These are phyloP conservation scores for Pterois miles DNA, from an alignment of 2,797 vertebrate species.

Conservation along the genomic window DNA sequence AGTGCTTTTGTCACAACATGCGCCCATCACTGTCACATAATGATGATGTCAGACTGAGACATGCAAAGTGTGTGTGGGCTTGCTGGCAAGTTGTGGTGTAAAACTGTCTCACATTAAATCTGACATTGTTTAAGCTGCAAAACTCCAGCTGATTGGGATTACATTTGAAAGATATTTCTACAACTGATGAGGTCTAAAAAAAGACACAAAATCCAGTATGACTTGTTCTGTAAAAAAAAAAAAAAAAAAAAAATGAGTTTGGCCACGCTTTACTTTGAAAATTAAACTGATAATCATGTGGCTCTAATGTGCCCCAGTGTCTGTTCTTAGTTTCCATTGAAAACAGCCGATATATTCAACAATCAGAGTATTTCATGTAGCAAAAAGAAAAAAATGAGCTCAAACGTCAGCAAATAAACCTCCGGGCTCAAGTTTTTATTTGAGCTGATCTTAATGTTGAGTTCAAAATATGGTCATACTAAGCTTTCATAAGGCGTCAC, in stretches of 20 bases:
- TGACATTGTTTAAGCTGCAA: neutral
- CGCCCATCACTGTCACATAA: constrained; percentile 55
- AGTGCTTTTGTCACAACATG: constrained; percentile 58
- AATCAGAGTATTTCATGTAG: neutral
- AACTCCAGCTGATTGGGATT: neutral
- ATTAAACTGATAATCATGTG: neutral
- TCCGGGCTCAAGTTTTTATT: neutral
- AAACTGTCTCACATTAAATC: neutral
- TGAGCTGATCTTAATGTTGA: neutral
- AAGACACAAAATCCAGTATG: neutral
- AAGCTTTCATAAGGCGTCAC: neutral
- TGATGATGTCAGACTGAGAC: too few relatives aligned
- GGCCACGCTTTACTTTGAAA: neutral
- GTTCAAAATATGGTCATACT: neutral
- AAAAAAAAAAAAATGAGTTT: too few relatives aligned
- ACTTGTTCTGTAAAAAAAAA: too few relatives aligned
- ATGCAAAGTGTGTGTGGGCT: constrained; percentile 5
- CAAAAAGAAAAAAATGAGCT: neutral
- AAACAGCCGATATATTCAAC: neutral
- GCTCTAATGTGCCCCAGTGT: neutral
- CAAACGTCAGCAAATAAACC: neutral
- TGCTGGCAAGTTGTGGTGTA: constrained; percentile 3
- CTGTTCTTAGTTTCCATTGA: neutral
- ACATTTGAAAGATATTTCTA: neutral
- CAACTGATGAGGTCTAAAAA: neutral